Evolutionary conservation across 2,888 invertebrate species (phyloP).

Genomic region (Apotomis betuletana): DNA sequence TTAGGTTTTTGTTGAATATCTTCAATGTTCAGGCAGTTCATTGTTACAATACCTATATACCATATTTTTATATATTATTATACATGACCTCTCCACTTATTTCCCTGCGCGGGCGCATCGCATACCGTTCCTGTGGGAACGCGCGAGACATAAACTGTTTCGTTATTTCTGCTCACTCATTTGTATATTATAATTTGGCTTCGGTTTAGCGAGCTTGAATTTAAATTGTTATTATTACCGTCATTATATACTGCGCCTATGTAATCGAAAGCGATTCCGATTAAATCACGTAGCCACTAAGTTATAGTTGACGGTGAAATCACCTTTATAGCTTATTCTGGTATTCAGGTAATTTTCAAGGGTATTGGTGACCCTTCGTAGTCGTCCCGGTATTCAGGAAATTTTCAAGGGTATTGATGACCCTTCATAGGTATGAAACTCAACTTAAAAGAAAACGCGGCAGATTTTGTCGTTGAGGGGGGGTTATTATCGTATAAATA

Average conservation of each 20-base stretch:
- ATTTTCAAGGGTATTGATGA: no score
- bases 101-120: conserved; percentile 55
- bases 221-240: conserved; percentile 68
- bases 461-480: no score
- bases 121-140: conserved; percentile 84
- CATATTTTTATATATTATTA: no score
- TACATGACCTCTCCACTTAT: conserved; percentile 52
- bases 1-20: no score
- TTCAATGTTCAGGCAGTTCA: no score
- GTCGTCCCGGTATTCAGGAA: not conserved
- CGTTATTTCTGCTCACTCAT: conserved; percentile 82
- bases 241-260: conserved; percentile 54
- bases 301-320: conserved; percentile 32
- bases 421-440: no score
- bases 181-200: conserved; percentile 82
- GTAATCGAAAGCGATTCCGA: conserved; percentile 44
- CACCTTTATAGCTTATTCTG: conserved; percentile 2
- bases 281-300: conserved; percentile 41
- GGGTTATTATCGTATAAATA: no score
- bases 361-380: conserved; percentile 14
- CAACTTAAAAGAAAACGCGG: no score
- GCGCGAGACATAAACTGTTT: conserved; percentile 81
- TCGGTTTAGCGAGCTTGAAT: conserved; percentile 57
- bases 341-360: conserved; percentile 14
- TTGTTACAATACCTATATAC: no score